Evolutionary conservation across 2,797 vertebrate genomes (phyloP).

Genomic region (Takifugu ocellatus): DNA sequence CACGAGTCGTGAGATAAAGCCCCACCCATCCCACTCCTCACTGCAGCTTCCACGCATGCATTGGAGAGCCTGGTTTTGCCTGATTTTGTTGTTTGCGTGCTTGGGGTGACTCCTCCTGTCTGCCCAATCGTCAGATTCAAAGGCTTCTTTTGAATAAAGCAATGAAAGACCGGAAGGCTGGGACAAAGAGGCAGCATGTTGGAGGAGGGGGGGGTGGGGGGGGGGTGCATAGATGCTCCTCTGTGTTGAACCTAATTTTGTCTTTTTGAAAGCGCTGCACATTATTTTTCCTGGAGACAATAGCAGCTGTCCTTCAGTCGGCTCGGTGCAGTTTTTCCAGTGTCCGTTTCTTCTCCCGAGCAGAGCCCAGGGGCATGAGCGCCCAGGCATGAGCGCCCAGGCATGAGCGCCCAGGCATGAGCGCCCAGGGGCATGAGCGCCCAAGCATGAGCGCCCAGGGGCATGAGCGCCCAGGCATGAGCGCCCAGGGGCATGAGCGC

Average conservation of each 20-base stretch:
- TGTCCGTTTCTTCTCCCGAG: constrained; percentile 45
- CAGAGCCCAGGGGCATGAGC: constrained; percentile 30
- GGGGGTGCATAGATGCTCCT: constrained; percentile 9
- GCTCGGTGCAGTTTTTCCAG: constrained; percentile 50
- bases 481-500: constrained; percentile 26
- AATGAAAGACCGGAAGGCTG: constrained; percentile 45
- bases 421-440: constrained; percentile 30
- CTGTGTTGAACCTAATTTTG: constrained; percentile 22
- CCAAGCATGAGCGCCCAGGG: constrained; percentile 42
- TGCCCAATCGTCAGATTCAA: constrained; percentile 58
- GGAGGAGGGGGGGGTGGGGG: constrained; percentile 6
- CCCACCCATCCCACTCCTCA: constrained; percentile 43
- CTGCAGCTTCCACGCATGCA: constrained; percentile 37
- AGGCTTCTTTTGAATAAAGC: constrained; percentile 49
- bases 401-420: constrained; percentile 16
- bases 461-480: constrained; percentile 18
- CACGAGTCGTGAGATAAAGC: constrained; percentile 45
- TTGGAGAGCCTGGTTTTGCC: constrained; percentile 1
- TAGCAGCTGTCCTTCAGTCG: constrained; percentile 16
- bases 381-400: constrained; percentile 31
- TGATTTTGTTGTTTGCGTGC: constrained; percentile 10
- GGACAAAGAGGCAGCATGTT: constrained; percentile 49
- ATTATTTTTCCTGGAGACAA: constrained; percentile 29
- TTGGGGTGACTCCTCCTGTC: constrained; percentile 35
- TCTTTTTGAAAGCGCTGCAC: constrained; percentile 4